These are phyloP conservation scores for Hirtodrosophila alboralis DNA, from an alignment of 2,888 invertebrate genomes.

Conservation along the genomic window DNA sequence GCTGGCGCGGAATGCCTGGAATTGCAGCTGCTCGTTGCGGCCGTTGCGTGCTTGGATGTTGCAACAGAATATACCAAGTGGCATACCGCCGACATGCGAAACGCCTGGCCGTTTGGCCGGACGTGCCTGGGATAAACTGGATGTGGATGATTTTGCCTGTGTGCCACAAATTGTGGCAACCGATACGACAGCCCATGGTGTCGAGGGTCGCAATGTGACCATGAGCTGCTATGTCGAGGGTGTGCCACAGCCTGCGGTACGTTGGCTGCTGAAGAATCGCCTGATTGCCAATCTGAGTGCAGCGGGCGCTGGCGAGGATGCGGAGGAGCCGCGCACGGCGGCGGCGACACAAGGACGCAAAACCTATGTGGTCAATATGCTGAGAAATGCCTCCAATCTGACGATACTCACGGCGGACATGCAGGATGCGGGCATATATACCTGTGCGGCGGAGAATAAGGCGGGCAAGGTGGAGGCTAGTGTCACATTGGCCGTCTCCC, in stretches of 20 bases:
- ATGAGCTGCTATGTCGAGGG: slow-evolving; percentile 89
- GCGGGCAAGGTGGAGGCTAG: slow-evolving; percentile 91
- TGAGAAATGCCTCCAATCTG: slow-evolving; percentile 89
- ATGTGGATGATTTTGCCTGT: slow-evolving; percentile 92
- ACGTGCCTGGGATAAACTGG: slow-evolving; percentile 90
- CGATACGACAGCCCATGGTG: slow-evolving; percentile 86
- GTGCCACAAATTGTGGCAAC: slow-evolving; percentile 88
- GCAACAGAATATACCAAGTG: slow-evolving; percentile 90
- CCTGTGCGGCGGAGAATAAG: slow-evolving; percentile 91
- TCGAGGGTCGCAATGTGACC: slow-evolving; percentile 90
- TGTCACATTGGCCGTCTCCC: slow-evolving; percentile 89
- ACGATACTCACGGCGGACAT: slow-evolving; percentile 89
- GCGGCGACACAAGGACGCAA: slow-evolving; percentile 85
- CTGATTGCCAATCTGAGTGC: slow-evolving; percentile 87
- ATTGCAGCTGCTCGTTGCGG: slow-evolving; percentile 90
- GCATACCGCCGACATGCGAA: slow-evolving; percentile 89
- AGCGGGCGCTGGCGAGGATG: slow-evolving; percentile 66
- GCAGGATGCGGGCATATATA: slow-evolving; percentile 91
- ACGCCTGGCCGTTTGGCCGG: slow-evolving; percentile 87
- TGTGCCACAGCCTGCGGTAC: slow-evolving; percentile 89
- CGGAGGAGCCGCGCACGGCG: slow-evolving; percentile 77
- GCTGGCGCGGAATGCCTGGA: slow-evolving; percentile 92
- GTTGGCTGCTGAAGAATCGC: slow-evolving; percentile 89
- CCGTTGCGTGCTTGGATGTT: slow-evolving; percentile 92
- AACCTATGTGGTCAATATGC: slow-evolving; percentile 88